Base-by-base conservation (phyloP, 2,888 invertebrate genomes). In the Sphaerophoria taeniata region DNA sequence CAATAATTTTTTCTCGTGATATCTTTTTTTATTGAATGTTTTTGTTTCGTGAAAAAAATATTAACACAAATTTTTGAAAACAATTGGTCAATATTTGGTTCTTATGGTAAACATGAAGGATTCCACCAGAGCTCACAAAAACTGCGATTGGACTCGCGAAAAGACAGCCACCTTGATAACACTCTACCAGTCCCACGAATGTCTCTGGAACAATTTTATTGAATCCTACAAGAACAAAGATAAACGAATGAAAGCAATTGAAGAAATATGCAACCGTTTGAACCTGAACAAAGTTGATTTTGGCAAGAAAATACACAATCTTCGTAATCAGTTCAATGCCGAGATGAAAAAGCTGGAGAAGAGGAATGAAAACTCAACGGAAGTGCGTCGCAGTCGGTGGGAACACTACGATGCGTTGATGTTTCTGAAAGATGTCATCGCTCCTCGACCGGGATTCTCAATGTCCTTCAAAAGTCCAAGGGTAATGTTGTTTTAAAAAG, bases 301-400 rank as follows among this genome's bases (percentile, higher is more conserved):
- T 79, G 91, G 89, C 0, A 91, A 91, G 69, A 92, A 92, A 81
- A 90, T 92, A 4, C 92, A 92, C 76, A 92, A 92, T 71, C 88
- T 92, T 3, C 88, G 92, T 0, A 92, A 92, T 78, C 92, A 92
- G 79, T 92, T 91, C 71, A 92, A 92, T 72, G 90, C 91, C 0
- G 92, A 92, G 83, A 88, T 91, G 73, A 92, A 92, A 73, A 92
- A 91, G 70, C 70, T 90, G 6, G 90, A 90, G 34, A 89, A 90
- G 7, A 89, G 91, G 6, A 87, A 89, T 11, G 89, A 89, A 51
- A 67, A 74, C 0, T 81, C 85, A 0, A 60, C 55, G 2, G 79
- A 87, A 33, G 69, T 77, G 0, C 89, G 89, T 34, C 84, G 88
- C 3, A 89, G 90, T 51, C 90, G 90, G 12, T 92, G 92, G 92